Evolutionary conservation across 2,113 vertebrate genomes (phyloP).

Genomic region (Galemys pyrenaicus): DNA sequence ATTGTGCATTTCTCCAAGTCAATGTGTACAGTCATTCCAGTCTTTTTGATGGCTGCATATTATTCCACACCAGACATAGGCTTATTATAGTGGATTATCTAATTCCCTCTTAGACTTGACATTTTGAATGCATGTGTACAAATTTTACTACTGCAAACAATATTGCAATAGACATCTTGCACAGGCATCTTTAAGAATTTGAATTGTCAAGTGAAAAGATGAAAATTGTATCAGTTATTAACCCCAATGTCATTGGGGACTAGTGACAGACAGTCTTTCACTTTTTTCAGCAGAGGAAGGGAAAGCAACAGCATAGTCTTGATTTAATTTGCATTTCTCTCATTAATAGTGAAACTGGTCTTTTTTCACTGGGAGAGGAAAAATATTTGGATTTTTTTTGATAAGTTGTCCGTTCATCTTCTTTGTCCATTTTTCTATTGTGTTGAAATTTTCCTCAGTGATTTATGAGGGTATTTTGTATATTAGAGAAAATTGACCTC

Average conservation of each 20-base stretch:
- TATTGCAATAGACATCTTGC: neutral
- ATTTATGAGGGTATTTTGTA: neutral
- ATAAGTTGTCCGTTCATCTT: neutral
- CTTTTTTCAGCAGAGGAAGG: neutral
- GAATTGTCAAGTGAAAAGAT: neutral
- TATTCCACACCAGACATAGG: too few relatives aligned
- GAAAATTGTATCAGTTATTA: neutral
- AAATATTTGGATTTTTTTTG: neutral
- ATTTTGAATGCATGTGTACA: neutral
- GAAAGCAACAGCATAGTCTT: neutral
- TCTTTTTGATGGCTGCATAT: neutral
- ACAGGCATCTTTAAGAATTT: neutral
- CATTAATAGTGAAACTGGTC: neutral
- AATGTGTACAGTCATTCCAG: neutral
- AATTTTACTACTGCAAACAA: neutral
- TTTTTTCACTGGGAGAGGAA: neutral
- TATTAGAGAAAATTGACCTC: neutral
- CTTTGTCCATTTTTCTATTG: neutral
- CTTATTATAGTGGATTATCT: neutral
- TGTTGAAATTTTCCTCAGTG: neutral
- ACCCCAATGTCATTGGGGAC: accelerated
- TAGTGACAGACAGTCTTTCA: too few relatives aligned
- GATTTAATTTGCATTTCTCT: neutral
- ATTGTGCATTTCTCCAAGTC: neutral
- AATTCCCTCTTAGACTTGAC: neutral